phyloP scores from a whole-genome alignment of 1,140 invertebrate species.

The Alviniconcha marisindica region DNA sequence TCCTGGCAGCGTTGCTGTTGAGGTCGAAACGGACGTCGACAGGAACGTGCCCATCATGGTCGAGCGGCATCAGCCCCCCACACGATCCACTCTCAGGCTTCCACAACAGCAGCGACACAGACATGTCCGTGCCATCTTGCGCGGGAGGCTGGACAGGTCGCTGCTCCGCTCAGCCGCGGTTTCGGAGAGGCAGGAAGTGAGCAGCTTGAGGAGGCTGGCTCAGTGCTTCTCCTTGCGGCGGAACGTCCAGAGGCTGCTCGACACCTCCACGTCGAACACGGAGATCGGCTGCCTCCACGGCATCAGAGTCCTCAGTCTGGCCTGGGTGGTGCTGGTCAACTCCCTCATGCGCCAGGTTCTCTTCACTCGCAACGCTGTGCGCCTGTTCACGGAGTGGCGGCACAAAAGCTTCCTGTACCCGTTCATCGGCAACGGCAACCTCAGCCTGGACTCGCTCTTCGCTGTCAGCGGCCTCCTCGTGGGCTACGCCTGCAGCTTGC shows the following conservation, averaged over 20 bases:
- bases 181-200: not conserved
- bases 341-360: not conserved
- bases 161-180: not conserved
- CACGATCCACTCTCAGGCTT: not conserved
- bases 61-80: too few relatives aligned
- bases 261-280: not conserved
- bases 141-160: not conserved
- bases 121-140: not conserved
- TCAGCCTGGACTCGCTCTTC: conserved; percentile 22
- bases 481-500: not conserved
- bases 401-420: not conserved
- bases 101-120: not conserved
- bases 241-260: not conserved
- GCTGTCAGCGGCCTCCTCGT: conserved; percentile 12
- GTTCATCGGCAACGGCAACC: not conserved
- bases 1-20: not conserved
- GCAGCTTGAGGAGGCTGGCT: not conserved
- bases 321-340: conserved; percentile 59
- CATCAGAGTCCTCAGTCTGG: conserved; percentile 57
- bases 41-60: not conserved
- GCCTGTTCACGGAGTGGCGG: not conserved
- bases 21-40: not conserved
- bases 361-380: not conserved
- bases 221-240: not conserved
- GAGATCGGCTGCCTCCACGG: conserved; percentile 48